phyloP scores from a whole-genome alignment of 2,797 vertebrate species.

The Artibeus jamaicensis region DNA sequence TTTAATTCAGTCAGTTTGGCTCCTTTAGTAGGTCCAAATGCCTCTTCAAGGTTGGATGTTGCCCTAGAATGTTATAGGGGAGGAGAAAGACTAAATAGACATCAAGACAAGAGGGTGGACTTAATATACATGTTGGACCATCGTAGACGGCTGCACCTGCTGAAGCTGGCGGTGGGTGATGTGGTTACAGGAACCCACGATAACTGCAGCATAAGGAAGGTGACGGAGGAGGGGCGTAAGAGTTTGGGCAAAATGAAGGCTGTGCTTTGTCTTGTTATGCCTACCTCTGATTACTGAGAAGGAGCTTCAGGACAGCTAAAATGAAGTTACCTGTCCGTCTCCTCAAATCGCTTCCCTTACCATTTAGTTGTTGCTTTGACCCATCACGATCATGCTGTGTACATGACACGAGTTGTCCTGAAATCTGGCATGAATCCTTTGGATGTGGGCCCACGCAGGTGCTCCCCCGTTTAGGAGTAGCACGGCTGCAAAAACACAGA shows the following conservation, averaged over 20 bases:
- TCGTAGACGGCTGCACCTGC: background rate
- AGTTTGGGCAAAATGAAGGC: background rate
- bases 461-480: background rate
- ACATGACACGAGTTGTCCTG: background rate
- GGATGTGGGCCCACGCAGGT: background rate
- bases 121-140: background rate
- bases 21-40: background rate
- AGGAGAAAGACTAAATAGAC: background rate
- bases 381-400: background rate
- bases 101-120: background rate
- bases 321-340: background rate
- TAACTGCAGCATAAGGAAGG: background rate
- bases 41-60: background rate
- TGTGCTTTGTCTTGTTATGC: background rate
- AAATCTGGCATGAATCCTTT: background rate
- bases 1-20: background rate
- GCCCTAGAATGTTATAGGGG: background rate
- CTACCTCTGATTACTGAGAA: background rate
- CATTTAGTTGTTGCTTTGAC: background rate
- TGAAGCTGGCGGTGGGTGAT: background rate
- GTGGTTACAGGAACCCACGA: no score
- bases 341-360: background rate
- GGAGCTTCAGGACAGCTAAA: background rate
- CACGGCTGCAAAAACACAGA: background rate
- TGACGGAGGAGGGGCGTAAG: background rate